Percentiles rank a stretch among this genome's conserved stretches.
phyloP scores from a whole-genome alignment of 2,113 vertebrate species.

The Pogona vitticeps region DNA sequence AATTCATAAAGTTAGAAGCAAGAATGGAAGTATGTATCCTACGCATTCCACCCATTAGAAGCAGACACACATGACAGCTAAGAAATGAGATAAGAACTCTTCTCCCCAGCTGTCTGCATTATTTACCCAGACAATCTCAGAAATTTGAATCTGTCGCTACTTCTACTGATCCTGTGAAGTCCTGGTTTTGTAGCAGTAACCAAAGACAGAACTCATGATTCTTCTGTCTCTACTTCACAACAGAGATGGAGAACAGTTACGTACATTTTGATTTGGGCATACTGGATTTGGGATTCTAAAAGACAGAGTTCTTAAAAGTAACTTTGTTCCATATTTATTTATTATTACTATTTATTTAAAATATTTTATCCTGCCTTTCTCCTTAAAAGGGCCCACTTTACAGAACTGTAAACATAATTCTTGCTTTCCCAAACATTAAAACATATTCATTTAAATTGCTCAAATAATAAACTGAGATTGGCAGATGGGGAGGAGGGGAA shows the following conservation, averaged over 20 bases:
- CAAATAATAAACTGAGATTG: not conserved
- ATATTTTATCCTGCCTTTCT: too few species aligned
- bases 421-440: not conserved
- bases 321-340: too few species aligned
- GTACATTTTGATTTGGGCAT: too few species aligned
- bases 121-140: not conserved
- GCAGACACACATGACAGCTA: not conserved
- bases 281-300: too few species aligned
- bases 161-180: not conserved
- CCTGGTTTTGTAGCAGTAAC: not conserved
- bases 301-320: too few species aligned
- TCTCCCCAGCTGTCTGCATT: not conserved
- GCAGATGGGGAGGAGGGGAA: not conserved
- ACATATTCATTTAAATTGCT: not conserved
- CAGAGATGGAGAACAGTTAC: too few species aligned
- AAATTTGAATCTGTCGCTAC: not conserved
- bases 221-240: not conserved
- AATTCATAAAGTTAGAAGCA: not conserved
- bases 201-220: not conserved
- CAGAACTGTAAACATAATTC: not conserved
- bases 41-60: not conserved
- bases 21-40: not conserved
- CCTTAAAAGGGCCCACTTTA: too few species aligned
- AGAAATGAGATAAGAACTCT: not conserved
- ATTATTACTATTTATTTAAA: too few species aligned